These are phyloP conservation scores for Ophion ellenae DNA, from an alignment of 2,888 invertebrate species.

Conservation along the genomic window DNA sequence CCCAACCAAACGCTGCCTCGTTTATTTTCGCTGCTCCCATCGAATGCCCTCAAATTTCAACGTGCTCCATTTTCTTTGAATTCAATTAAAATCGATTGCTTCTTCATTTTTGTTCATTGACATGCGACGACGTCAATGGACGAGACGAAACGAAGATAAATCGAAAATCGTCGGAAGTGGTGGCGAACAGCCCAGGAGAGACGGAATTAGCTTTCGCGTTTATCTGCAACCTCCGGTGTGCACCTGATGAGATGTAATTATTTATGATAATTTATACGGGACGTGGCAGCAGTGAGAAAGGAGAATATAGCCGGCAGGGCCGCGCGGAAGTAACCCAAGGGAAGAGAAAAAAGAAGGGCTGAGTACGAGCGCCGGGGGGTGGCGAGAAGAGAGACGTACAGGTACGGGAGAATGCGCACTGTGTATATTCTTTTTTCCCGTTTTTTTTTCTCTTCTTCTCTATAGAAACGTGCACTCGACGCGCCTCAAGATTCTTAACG, in stretches of 20 bases:
- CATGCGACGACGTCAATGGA: no score
- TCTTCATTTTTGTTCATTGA: background rate
- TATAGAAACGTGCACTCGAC: conserved; percentile 64
- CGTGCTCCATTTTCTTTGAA: background rate
- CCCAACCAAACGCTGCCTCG: conserved; percentile 4
- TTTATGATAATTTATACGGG: conserved; percentile 67
- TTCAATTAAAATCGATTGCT: background rate
- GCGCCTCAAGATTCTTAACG: conserved; percentile 62
- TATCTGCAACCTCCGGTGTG: conserved; percentile 31
- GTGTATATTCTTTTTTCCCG: background rate
- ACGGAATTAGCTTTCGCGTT: conserved; percentile 22
- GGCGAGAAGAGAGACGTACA: conserved; percentile 1
- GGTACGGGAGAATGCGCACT: conserved; percentile 45
- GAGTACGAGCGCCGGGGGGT: background rate
- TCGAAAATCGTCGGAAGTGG: background rate
- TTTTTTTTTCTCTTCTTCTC: conserved; percentile 5
- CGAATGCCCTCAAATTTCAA: conserved; percentile 23
- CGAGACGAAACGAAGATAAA: background rate
- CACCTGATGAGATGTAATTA: conserved; percentile 63
- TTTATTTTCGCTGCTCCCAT: conserved; percentile 26
- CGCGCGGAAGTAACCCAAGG: conserved; percentile 29
- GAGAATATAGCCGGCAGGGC: conserved; percentile 51
- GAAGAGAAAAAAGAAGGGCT: conserved; percentile 18
- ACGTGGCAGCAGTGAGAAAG: conserved; percentile 39
- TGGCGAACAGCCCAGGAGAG: background rate